A percentile compares a stretch with the other conserved stretches of the same genome.
phyloP scores from a whole-genome alignment of 2,113 vertebrate species.

The Sterrhoptilus dennistouni region DNA sequence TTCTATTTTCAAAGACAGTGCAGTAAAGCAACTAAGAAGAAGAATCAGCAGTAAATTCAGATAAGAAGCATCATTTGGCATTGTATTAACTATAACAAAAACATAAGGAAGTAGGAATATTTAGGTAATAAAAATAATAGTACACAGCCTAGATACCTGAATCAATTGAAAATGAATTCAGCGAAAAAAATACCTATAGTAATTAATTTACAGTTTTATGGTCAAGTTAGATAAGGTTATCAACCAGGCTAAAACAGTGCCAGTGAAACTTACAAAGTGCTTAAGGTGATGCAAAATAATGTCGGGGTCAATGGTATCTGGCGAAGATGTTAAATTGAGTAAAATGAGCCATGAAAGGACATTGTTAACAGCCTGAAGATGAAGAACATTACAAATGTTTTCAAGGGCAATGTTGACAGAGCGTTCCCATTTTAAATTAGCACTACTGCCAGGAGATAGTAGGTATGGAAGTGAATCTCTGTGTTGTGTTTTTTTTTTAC shows the following conservation, averaged over 20 bases:
- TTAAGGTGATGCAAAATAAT: conserved; percentile 34
- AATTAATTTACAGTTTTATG: background rate
- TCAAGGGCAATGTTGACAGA: conserved; percentile 10
- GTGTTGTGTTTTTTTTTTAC: background rate
- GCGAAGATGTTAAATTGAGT: conserved; percentile 24
- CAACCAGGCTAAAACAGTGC: background rate
- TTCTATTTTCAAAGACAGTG: background rate
- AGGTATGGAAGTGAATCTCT: background rate
- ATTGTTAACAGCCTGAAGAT: conserved; percentile 27
- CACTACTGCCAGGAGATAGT: background rate
- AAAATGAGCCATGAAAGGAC: conserved; percentile 65
- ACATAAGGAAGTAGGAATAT: background rate
- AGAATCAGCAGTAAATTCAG: background rate
- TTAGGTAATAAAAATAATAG: background rate
- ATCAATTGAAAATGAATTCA: background rate
- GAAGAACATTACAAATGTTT: conserved; percentile 6
- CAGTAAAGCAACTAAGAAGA: background rate
- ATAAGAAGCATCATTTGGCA: background rate
- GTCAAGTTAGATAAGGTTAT: conserved; percentile 2
- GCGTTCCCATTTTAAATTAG: conserved; percentile 8
- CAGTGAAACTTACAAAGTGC: background rate
- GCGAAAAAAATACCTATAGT: background rate
- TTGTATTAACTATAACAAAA: background rate
- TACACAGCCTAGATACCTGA: background rate
- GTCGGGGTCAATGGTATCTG: conserved; percentile 19